These are phyloP conservation scores for Sebastes itinus DNA, from an alignment of 2,797 vertebrate genomes.

Conservation along the genomic window DNA sequence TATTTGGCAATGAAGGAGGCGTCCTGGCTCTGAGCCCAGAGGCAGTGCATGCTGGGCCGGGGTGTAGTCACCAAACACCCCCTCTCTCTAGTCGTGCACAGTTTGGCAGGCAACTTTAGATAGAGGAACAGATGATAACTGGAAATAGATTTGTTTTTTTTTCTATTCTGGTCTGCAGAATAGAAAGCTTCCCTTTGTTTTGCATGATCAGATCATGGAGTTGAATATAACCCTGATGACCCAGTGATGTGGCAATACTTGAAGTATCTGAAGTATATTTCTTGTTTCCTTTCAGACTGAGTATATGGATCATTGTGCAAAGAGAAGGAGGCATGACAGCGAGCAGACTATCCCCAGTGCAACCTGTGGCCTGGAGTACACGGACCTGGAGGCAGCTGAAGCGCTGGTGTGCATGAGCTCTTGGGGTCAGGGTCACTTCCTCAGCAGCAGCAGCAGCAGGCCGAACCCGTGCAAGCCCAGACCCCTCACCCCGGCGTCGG, in stretches of 20 bases:
- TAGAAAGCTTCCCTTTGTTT: not conserved
- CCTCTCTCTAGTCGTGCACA: slow-evolving; percentile 10
- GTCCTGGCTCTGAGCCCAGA: slow-evolving; percentile 66
- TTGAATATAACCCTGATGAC: not conserved
- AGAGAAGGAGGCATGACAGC: slow-evolving; percentile 89
- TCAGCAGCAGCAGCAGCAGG: slow-evolving; percentile 57
- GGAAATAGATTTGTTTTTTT: not conserved
- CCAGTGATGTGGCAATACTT: not conserved
- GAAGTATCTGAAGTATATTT: slow-evolving; percentile 7
- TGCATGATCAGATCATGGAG: not conserved
- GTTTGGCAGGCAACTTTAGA: slow-evolving; percentile 40
- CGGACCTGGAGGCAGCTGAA: slow-evolving; percentile 95
- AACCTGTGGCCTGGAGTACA: slow-evolving; percentile 85
- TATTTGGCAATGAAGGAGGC: slow-evolving; percentile 82
- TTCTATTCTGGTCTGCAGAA: not conserved
- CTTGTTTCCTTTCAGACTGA: slow-evolving; percentile 78
- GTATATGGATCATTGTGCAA: slow-evolving; percentile 85
- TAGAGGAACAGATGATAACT: slow-evolving; percentile 34
- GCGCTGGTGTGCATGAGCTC: slow-evolving; percentile 97
- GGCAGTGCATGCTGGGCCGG: slow-evolving; percentile 65
- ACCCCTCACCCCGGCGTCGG: slow-evolving; percentile 94
- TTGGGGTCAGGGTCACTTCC: slow-evolving; percentile 89
- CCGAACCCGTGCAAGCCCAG: slow-evolving; percentile 83
- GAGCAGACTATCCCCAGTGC: slow-evolving; percentile 83
- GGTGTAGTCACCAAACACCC: slow-evolving; percentile 71